These are phyloP conservation scores for Penaeus monodon DNA, from an alignment of 2,888 invertebrate genomes.

Conservation along the genomic window DNA sequence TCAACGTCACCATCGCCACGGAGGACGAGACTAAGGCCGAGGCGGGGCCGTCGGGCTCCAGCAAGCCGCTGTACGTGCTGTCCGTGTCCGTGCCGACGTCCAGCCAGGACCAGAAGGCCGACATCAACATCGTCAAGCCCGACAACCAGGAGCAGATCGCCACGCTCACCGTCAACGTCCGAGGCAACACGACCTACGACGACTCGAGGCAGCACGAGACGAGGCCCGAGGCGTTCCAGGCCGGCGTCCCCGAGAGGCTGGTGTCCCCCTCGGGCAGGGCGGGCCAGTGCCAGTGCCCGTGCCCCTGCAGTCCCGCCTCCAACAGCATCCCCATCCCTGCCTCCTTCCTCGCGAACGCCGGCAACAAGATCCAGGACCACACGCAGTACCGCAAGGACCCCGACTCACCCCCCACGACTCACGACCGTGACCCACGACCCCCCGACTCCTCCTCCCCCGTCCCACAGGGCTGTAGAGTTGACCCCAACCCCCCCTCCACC, in stretches of 20 bases:
- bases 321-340: conserved; percentile 35
- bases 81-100: conserved; percentile 84
- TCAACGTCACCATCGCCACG: conserved; percentile 85
- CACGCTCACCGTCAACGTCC: conserved; percentile 11
- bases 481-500: conserved; percentile 41
- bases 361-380: too few relatives aligned
- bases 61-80: conserved; percentile 79
- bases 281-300: conserved; percentile 43
- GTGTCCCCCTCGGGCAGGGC: neutral
- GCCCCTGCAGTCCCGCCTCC: conserved; percentile 26
- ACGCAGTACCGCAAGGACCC: neutral
- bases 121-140: conserved; percentile 58
- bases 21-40: conserved; percentile 73
- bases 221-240: neutral
- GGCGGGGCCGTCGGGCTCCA: conserved; percentile 71
- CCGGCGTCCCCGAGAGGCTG: neutral
- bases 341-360: conserved; percentile 5
- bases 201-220: neutral
- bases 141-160: conserved; percentile 42
- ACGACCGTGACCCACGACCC: conserved; percentile 10
- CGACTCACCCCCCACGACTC: neutral
- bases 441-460: conserved; percentile 8
- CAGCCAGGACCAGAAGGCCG: conserved; percentile 67
- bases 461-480: conserved; percentile 22
- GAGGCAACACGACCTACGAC: conserved; percentile 22